Base-by-base conservation (phyloP, 2,113 vertebrate species). In the Opisthocomus hoazin region DNA sequence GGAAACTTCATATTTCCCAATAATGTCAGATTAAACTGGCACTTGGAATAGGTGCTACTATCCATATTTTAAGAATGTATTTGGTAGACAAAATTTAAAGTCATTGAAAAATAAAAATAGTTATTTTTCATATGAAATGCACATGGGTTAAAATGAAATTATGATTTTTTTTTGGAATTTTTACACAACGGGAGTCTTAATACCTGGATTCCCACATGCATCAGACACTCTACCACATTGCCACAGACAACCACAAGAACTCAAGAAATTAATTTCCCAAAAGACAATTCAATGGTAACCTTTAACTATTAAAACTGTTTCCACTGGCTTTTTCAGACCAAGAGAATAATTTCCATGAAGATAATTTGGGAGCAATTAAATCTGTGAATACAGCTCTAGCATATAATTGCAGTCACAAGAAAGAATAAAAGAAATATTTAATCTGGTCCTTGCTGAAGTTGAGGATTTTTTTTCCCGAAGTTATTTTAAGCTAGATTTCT, bases 331-430 rank as follows among this genome's bases (percentile, higher is more conserved):
- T 85, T 79, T 86, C 36, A 77, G 50, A 57, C 36, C 18, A 80
- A 60, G 34, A 69, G 45, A 84, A 18, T 48, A 68, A 58, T 84
- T 84, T 60, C 32, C 41, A 58, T 36, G 9, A 73, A 66, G 11
- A 16, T 15, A 91, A 92, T 81, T 91, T 66, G 70, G 41, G 34
- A 95, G 43, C 51, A 96, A 89, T 84, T 95, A 92, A 92, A 80
- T 88, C 27, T 54, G 26, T 64, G 43, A 71, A 73, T 90, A 53
- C 9, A 12, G 2, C 13, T 89, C 34, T 26, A 48, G 30, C 34
- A 90, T 89, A 69, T 89, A 80, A 65, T 53, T 90, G 61, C 26
- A 61, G 27, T 83, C 53, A 51, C 36, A 92, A 80, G 50, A 79
- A 95, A 85, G 17, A 39, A 71, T 58, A n/a, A 84, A 92, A 84